Percentiles rank a stretch among this genome's conserved stretches.
Evolutionary conservation across 2,113 vertebrate species (phyloP).

Genomic region (Cranoglanis bouderius): DNA sequence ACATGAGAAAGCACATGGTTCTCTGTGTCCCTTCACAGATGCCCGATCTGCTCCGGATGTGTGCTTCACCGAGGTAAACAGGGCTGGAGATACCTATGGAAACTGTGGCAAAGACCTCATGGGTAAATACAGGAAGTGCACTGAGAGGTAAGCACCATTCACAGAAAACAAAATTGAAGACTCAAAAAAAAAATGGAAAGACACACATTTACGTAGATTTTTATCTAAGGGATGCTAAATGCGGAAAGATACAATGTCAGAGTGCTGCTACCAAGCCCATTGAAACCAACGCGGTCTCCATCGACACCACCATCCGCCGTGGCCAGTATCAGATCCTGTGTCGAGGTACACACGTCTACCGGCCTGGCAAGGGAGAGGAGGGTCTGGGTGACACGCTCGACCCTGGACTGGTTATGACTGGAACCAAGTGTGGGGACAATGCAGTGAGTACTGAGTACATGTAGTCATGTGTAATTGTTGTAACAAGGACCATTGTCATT

Average conservation of each 20-base stretch:
- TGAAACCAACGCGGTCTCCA: constrained; percentile 85
- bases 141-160: constrained; percentile 73
- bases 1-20: constrained; percentile 10
- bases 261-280: constrained; percentile 81
- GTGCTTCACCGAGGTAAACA: constrained; percentile 89
- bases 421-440: constrained; percentile 90
- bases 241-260: constrained; percentile 96
- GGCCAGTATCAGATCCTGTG: constrained; percentile 74
- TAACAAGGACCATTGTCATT: background rate
- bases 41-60: constrained; percentile 82
- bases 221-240: constrained; percentile 83
- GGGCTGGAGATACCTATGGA: constrained; percentile 88
- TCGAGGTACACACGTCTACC: constrained; percentile 90
- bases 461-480: background rate
- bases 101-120: constrained; percentile 92
- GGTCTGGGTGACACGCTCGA: constrained; percentile 87
- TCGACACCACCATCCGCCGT: constrained; percentile 81
- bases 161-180: background rate
- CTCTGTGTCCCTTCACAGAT: constrained; percentile 67
- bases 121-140: constrained; percentile 85
- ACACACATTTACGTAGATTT: background rate
- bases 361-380: constrained; percentile 61
- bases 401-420: constrained; percentile 92
- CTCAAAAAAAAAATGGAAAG: background rate
- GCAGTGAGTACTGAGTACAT: constrained; percentile 72